Evolutionary conservation across 2,888 invertebrate species (phyloP), one percentile per base, ranked within the genome.

Genomic region (Helobdella robusta): DNA sequence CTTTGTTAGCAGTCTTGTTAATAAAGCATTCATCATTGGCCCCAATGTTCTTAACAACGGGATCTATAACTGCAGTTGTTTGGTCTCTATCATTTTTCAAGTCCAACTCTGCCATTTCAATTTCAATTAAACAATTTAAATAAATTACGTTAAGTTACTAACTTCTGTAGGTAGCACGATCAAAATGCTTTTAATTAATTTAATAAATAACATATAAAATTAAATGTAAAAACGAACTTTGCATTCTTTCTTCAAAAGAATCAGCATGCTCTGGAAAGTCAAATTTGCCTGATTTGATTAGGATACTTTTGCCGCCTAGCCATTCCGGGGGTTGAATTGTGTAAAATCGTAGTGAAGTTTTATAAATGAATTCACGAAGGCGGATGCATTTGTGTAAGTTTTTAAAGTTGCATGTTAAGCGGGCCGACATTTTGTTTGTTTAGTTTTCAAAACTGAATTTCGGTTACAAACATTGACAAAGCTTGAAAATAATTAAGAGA

Each of bases 291-390:
- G 20, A 25, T 18, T 36, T 52, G 18, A 58, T 34, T 20, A 61
- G 28, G 6, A 25, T n/a, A 32, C 25, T 48, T 52, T 66, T 66
- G n/a, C 67, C 67, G 23, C 68, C 68, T 32, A 68, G 28, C 67
- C 63, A 68, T 54, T 58, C 65, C 25, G 68, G 68, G 5, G 68
- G 68, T 50, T 52, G 56, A 40, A 67, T 67, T 18, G 67, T 35
- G 54, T 68, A 68, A 32, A n/a, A 61, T 28, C 61, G 20, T 3
- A 23, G 23, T 28, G 2, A 25, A 44, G 4, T 5, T 44, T 46
- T 30, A 6, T 30, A n/a, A 56, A 56, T 1, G 28, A 5, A n/a
- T 56, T 30, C 28, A 56, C 32, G 25, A n/a, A n/a, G n/a, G n/a
- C n/a, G n/a, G n/a, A n/a, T n/a, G n/a, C n/a, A n/a, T n/a, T n/a